Evolutionary conservation across 2,888 invertebrate species (phyloP).

Genomic region (Eristalis tenax): DNA sequence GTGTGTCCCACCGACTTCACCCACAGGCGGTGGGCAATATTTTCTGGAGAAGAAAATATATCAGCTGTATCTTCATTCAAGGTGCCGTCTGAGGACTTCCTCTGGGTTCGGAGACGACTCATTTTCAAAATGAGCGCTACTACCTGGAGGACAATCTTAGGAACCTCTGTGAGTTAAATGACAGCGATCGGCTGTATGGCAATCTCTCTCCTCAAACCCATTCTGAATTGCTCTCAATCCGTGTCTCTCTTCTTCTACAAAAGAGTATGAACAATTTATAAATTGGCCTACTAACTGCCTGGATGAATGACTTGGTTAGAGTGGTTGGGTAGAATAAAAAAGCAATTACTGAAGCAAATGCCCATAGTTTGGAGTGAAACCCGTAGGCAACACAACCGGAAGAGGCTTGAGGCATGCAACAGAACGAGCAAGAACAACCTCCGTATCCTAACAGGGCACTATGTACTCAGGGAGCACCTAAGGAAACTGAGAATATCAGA

Average conservation of each 20-base stretch:
- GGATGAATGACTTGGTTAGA: no score
- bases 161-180: conserved; percentile 77
- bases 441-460: no score
- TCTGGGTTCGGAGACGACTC: conserved; percentile 79
- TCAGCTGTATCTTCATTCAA: conserved; percentile 79
- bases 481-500: no score
- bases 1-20: conserved; percentile 77
- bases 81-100: conserved; percentile 79
- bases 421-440: no score
- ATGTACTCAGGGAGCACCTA: no score
- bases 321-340: no score
- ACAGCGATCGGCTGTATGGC: conserved; percentile 78
- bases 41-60: conserved; percentile 81
- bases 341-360: no score
- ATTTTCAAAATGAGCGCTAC: conserved; percentile 80
- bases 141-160: conserved; percentile 78
- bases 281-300: no score
- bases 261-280: no score
- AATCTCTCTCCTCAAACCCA: conserved; percentile 12
- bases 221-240: neutral
- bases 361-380: no score
- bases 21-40: conserved; percentile 76
- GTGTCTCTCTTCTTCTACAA: neutral
- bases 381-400: no score
- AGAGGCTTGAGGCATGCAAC: no score